Conservation (phyloP, 2,888 invertebrate genomes). For the Stomorhina lunata region DNA sequence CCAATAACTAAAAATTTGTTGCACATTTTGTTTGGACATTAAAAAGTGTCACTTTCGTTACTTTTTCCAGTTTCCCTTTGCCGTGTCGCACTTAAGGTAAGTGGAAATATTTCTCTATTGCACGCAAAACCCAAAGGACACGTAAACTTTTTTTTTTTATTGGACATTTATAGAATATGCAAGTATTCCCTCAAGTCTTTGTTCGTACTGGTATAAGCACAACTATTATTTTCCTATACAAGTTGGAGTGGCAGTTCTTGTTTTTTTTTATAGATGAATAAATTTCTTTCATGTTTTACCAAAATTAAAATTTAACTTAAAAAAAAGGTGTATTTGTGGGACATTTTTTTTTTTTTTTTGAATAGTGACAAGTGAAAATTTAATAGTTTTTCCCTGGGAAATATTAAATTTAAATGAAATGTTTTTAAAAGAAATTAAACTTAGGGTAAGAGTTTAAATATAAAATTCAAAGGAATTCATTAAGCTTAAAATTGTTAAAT, state of each 20-base stretch:
- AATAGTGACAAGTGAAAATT: neutral
- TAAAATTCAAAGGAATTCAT: too few species aligned
- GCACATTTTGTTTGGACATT: constrained; percentile 21
- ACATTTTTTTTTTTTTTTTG: neutral
- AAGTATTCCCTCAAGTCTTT: neutral
- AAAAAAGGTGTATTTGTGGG: neutral
- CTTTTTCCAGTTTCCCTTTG: neutral
- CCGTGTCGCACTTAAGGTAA: constrained; percentile 13
- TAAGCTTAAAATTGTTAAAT: too few species aligned
- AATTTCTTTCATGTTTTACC: neutral
- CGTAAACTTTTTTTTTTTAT: constrained; percentile 48
- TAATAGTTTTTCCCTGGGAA: too few species aligned
- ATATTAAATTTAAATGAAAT: too few species aligned
- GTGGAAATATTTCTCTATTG: constrained; percentile 65
- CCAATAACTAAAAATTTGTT: constrained; percentile 10
- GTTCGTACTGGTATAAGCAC: too few species aligned
- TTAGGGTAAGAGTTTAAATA: too few species aligned
- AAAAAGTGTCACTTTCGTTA: constrained; percentile 27
- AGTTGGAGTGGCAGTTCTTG: neutral
- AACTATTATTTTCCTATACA: neutral
- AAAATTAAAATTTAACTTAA: constrained; percentile 9
- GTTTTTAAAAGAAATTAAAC: too few species aligned
- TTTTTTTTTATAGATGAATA: neutral
- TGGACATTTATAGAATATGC: constrained; percentile 44
- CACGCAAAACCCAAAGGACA: constrained; percentile 65